Evolutionary conservation across 2,797 vertebrate species (phyloP).

Genomic region (Brachyalestes nurse): DNA sequence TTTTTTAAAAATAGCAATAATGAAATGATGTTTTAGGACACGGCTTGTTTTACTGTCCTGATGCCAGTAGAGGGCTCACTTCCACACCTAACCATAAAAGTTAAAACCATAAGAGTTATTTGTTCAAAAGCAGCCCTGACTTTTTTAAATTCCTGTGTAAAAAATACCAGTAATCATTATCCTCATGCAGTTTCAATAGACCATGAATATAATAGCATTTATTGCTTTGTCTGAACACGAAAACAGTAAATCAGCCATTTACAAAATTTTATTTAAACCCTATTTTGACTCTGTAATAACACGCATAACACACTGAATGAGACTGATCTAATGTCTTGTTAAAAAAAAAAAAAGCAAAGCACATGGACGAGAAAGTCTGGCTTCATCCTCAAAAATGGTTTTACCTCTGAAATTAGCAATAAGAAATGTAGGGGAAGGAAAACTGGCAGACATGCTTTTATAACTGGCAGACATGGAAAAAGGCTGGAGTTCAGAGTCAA

Average conservation of each 20-base stretch:
- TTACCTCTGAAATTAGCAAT: slow-evolving; percentile 36
- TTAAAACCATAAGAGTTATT: no score
- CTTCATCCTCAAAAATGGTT: neutral
- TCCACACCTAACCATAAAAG: slow-evolving; percentile 22
- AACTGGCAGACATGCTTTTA: slow-evolving; percentile 39
- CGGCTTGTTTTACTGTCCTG: no score
- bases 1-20: no score
- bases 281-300: slow-evolving; percentile 3
- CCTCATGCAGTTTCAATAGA: neutral
- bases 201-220: slow-evolving; percentile 1
- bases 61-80: slow-evolving; percentile 53
- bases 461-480: slow-evolving; percentile 34
- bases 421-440: slow-evolving; percentile 37
- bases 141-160: neutral
- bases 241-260: neutral
- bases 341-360: neutral
- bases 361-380: slow-evolving; percentile 23
- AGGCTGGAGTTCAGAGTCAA: slow-evolving; percentile 39
- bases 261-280: slow-evolving; percentile 1
- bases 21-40: no score
- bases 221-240: slow-evolving; percentile 7
- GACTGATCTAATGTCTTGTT: slow-evolving; percentile 13
- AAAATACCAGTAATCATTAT: neutral
- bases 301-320: neutral
- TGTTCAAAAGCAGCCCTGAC: neutral